Percentiles rank a stretch among this genome's conserved stretches.
These are phyloP conservation scores for Xestia ashworthii DNA, from an alignment of 2,888 invertebrate genomes.

Conservation along the genomic window DNA sequence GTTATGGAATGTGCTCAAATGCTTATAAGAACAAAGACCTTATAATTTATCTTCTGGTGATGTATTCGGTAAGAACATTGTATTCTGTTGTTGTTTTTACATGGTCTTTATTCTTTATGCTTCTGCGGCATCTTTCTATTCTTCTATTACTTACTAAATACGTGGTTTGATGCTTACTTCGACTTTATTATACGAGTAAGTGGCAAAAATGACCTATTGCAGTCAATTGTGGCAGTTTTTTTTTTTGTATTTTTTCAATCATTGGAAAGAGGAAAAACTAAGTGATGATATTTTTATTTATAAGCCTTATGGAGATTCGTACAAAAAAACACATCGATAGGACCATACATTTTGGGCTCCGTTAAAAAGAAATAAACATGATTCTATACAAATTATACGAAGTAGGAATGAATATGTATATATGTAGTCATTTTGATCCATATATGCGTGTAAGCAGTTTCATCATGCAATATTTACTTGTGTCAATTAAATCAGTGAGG, in stretches of 20 bases:
- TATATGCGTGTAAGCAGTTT: no score
- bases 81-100: background rate
- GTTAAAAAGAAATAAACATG: background rate
- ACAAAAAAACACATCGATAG: background rate
- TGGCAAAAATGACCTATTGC: background rate
- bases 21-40: conserved; percentile 7
- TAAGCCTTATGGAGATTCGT: background rate
- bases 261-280: background rate
- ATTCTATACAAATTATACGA: background rate
- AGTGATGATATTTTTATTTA: background rate
- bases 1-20: conserved; percentile 19
- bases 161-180: background rate
- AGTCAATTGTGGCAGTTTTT: no score
- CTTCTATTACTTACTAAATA: background rate
- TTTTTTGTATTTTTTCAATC: no score
- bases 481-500: background rate
- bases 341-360: background rate
- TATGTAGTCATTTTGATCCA: background rate
- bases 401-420: no score
- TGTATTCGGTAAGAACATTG: background rate
- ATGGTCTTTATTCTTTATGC: background rate
- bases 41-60: conserved; percentile 19
- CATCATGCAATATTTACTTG: background rate
- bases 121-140: background rate
- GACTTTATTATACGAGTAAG: background rate